phyloP scores from a whole-genome alignment of 1,140 invertebrate genomes.

The Phymastichus coffea region DNA sequence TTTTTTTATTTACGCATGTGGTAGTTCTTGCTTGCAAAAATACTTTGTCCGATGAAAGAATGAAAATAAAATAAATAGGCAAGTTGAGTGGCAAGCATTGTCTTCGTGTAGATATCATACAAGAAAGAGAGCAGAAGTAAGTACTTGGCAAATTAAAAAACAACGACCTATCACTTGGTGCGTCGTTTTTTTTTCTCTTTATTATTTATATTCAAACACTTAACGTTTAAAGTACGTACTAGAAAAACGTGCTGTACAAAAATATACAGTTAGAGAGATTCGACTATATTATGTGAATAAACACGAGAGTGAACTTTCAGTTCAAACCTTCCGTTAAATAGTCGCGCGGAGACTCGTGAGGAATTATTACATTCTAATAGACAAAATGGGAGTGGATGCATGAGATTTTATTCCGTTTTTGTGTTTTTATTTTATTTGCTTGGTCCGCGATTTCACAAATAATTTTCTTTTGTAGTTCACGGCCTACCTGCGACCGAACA shows the following conservation, averaged over 20 bases:
- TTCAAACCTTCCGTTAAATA: too few relatives aligned
- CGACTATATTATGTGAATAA: conserved; percentile 1
- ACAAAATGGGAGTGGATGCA: conserved; percentile 14
- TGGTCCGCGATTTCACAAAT: conserved; percentile 13
- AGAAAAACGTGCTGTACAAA: conserved; percentile 56
- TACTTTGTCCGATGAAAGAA: too few relatives aligned
- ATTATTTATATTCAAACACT: conserved; percentile 27
- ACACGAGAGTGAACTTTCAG: too few relatives aligned
- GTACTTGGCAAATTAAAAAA: conserved; percentile 18
- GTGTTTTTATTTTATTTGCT: not conserved
- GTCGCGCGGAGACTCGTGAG: too few relatives aligned
- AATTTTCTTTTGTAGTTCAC: not conserved
- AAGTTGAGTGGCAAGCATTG: conserved; percentile 45
- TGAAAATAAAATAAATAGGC: too few relatives aligned
- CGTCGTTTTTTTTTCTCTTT: not conserved
- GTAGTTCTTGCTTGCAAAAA: too few relatives aligned
- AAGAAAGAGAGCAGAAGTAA: conserved; percentile 8
- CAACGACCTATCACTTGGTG: too few relatives aligned
- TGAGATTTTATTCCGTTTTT: not conserved
- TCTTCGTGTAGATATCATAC: conserved; percentile 18
- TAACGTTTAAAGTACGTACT: conserved; percentile 37
- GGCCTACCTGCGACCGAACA: too few relatives aligned
- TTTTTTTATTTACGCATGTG: too few relatives aligned
- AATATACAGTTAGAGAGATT: conserved; percentile 48
- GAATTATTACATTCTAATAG: too few relatives aligned